These are phyloP conservation scores for Psephotus haematonotus DNA, from an alignment of 2,113 vertebrate genomes.

Conservation along the genomic window DNA sequence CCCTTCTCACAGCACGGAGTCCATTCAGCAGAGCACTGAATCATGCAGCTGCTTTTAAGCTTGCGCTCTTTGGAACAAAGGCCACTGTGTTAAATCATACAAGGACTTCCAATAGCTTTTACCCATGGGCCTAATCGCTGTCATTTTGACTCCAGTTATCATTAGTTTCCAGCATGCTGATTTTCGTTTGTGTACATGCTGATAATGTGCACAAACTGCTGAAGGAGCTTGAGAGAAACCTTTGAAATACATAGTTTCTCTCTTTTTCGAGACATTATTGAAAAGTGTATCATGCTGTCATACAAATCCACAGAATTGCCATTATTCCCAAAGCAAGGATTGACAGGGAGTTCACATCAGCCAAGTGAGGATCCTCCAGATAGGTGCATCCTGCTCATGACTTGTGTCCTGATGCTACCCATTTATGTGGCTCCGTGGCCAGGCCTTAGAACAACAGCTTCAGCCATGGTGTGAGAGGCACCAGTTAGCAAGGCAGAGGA, in stretches of 20 bases:
- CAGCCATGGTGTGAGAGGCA: background rate
- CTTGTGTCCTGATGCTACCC: background rate
- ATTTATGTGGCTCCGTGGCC: rapidly evolving
- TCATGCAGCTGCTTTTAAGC: background rate
- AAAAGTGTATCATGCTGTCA: background rate
- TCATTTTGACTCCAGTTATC: background rate
- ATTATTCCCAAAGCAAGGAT: background rate
- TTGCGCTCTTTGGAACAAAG: background rate
- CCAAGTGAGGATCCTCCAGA: background rate
- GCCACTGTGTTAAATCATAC: background rate
- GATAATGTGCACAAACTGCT: background rate
- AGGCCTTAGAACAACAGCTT: background rate
- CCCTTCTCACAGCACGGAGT: background rate
- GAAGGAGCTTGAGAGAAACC: background rate
- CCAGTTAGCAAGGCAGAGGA: background rate
- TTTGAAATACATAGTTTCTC: background rate
- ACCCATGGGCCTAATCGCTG: background rate
- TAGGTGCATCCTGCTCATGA: background rate
- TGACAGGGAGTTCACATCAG: background rate
- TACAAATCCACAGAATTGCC: background rate
- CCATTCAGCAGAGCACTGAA: background rate
- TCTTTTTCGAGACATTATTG: background rate
- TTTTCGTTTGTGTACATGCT: background rate
- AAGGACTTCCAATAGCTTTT: background rate
- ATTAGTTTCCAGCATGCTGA: background rate